Conservation (phyloP, 2,888 invertebrate species). For the Sphaeridia pumilis region DNA sequence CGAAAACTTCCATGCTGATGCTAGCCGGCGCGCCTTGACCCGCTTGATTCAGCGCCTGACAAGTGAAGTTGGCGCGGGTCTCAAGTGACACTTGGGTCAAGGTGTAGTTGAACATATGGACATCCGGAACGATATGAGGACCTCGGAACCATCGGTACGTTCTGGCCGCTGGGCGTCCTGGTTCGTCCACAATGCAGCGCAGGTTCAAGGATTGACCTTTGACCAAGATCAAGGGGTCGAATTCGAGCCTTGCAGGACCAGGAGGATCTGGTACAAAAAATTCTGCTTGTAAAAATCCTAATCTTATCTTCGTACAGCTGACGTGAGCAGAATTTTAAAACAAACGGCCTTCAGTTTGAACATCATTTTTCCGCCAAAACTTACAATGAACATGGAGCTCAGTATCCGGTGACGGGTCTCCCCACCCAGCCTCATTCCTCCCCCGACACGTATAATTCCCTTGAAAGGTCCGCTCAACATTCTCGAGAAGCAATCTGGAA, state of each 20-base stretch:
- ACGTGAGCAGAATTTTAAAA: too few relatives aligned
- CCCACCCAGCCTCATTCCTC: conserved; percentile 79
- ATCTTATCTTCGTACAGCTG: too few relatives aligned
- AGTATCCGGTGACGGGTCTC: conserved; percentile 60
- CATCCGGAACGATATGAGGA: conserved; percentile 58
- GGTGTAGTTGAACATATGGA: conserved; percentile 62
- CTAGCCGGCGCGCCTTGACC: conserved; percentile 62
- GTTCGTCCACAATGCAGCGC: conserved; percentile 68
- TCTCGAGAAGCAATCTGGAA: conserved; percentile 67
- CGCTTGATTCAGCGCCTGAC: conserved; percentile 72
- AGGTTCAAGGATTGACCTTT: conserved; percentile 74
- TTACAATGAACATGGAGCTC: conserved; percentile 71
- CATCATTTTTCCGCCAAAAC: conserved; percentile 38
- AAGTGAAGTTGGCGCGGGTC: conserved; percentile 79
- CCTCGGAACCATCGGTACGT: conserved; percentile 72
- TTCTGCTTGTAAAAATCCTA: too few relatives aligned
- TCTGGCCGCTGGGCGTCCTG: conserved; percentile 56
- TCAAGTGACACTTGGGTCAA: conserved; percentile 73
- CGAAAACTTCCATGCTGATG: conserved; percentile 57
- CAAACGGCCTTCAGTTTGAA: too few relatives aligned
- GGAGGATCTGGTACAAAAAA: conserved; percentile 85
- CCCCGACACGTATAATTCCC: conserved; percentile 91
- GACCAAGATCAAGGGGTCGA: conserved; percentile 61
- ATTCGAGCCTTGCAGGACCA: conserved; percentile 63
- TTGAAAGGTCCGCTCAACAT: conserved; percentile 76